phyloP scores from a whole-genome alignment of 2,113 vertebrate genomes.

The Ammodytes marinus region DNA sequence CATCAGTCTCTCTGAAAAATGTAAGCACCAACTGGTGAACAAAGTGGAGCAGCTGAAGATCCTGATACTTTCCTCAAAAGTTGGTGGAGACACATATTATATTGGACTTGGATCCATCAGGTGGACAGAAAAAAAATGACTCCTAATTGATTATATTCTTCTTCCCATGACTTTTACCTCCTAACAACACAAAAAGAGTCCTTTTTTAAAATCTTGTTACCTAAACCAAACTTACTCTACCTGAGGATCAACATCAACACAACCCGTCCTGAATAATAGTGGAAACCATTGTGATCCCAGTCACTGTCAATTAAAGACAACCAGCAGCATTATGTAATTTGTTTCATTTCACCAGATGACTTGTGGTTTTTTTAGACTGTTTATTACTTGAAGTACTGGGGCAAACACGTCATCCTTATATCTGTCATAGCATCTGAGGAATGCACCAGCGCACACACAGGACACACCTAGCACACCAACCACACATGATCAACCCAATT shows the following conservation, averaged over 20 bases:
- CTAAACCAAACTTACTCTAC: not conserved
- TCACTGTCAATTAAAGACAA: not conserved
- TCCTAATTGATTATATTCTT: not conserved
- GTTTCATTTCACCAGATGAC: not conserved
- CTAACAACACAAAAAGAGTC: not conserved
- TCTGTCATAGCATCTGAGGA: constrained; percentile 17
- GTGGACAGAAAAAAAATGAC: not conserved
- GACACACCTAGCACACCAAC: not conserved
- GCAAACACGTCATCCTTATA: not conserved
- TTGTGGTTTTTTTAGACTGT: not conserved
- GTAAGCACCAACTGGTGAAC: no score
- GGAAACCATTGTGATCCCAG: not conserved
- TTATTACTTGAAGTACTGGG: not conserved
- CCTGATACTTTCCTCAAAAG: not conserved
- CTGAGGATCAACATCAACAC: not conserved
- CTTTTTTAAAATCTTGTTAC: not conserved
- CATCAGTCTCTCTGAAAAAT: no score
- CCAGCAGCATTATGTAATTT: not conserved
- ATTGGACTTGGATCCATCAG: not conserved
- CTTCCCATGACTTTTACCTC: not conserved
- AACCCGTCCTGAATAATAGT: not conserved
- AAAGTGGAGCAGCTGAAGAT: no score
- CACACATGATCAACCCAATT: not conserved
- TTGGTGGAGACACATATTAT: not conserved
- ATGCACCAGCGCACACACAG: constrained; percentile 21